Base-by-base conservation (phyloP, 2,888 invertebrate genomes). In the Dasypolia templi region DNA sequence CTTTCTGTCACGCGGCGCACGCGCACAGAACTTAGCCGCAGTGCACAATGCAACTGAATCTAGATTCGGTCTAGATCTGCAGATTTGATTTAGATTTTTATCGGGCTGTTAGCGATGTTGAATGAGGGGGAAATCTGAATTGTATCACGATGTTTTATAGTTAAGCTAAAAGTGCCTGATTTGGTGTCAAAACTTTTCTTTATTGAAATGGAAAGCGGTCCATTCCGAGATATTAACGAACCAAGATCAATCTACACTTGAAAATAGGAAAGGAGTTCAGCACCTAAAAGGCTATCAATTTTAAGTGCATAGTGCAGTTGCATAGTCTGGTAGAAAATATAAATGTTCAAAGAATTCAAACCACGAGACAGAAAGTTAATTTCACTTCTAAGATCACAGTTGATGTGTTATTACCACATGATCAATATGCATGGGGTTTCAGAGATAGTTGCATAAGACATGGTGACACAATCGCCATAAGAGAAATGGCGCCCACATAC, bases 1-100 rank as follows among this genome's bases (percentile, higher is more conserved):
- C 85, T 87, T 86, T 86, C 87, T 83, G 89, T 90, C 91, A 90
- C 91, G 91, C 85, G 74, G 83, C 88, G 89, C 91, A 89, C 90
- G 90, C 89, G 87, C 89, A 76, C 65, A 66, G 19, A 62, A 66
- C 73, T 83, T 80, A 78, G 75, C 84, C 82, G 61, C 75, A 77
- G 81, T 88, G 87, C 83, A 83, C 83, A 84, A 81, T 87, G 85
- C 88, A 86, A 61, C 77, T 51, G 70, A 81, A 63, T 73, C 82
- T 77, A 79, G 73, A 75, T 66, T 79, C 82, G 26, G 59, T 68
- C 71, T 64, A 70, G 73, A 81, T 81, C 75, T 83, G 66, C n/a
- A 78, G 82, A 78, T 77, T 77, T 68, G 12, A 46, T 71, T 67
- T 65, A 19, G 72, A 82, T 82, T 79, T 70, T 59, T 71, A 79